Conservation (phyloP, 1,140 invertebrate genomes). For the Polypedilum pembai region DNA sequence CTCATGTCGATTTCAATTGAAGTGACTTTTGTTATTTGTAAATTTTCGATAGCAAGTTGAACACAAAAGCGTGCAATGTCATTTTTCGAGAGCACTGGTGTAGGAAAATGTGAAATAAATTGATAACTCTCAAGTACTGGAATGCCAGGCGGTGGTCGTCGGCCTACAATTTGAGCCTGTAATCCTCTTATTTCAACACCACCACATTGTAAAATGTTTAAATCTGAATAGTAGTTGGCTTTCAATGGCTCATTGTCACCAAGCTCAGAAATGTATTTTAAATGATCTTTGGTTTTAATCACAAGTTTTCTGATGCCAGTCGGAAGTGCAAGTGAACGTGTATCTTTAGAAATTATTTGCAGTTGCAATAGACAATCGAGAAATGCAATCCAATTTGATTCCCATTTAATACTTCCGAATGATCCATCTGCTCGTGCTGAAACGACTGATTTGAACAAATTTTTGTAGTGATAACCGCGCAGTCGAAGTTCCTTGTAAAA, state of each 20-base stretch:
- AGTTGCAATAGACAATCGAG: conserved; percentile 93
- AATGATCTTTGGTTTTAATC: conserved; percentile 66
- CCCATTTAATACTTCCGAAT: conserved; percentile 55
- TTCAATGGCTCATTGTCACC: conserved; percentile 41
- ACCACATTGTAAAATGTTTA: conserved; percentile 53
- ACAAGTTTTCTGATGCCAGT: conserved; percentile 72
- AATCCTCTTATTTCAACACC: conserved; percentile 81
- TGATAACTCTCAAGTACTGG: conserved; percentile 65
- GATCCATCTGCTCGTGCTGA: conserved; percentile 43
- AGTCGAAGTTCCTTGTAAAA: conserved; percentile 88
- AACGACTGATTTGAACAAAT: conserved; percentile 37
- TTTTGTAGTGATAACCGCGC: conserved; percentile 80
- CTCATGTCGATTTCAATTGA: conserved; percentile 51
- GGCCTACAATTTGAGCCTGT: conserved; percentile 68
- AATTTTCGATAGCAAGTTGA: conserved; percentile 75
- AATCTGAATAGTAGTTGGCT: conserved; percentile 37
- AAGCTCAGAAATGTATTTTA: conserved; percentile 43
- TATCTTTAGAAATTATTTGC: conserved; percentile 66
- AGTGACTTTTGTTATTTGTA: conserved; percentile 58
- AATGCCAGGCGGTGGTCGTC: conserved; percentile 52
- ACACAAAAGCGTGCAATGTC: conserved; percentile 41
- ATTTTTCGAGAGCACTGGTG: conserved; percentile 38
- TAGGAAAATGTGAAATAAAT: conserved; percentile 62
- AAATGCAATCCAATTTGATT: conserved; percentile 79
- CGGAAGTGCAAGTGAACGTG: conserved; percentile 69